Percentiles rank a stretch among this genome's conserved stretches.
Conservation (phyloP, 2,888 invertebrate species). For the Zaprionus obscuricornis region DNA sequence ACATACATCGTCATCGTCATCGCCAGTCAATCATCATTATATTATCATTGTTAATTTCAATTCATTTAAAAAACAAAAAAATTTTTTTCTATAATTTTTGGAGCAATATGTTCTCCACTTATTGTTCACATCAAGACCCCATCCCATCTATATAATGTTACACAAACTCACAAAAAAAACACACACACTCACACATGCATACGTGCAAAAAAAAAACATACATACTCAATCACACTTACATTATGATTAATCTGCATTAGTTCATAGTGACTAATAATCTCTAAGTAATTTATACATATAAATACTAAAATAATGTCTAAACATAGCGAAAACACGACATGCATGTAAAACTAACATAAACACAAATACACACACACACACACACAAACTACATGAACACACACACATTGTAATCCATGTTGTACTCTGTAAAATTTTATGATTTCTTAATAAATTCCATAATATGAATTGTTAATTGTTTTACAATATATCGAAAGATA, state of each 20-base stretch:
- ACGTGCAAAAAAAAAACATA: constrained; percentile 23
- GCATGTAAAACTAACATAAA: constrained; percentile 31
- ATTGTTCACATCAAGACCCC: constrained; percentile 21
- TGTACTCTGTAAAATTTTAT: constrained; percentile 67
- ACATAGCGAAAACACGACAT: constrained; percentile 33
- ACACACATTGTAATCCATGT: constrained; percentile 58
- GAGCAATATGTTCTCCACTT: constrained; percentile 26
- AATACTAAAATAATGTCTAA: constrained; percentile 52
- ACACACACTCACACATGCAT: constrained; percentile 17
- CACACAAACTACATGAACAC: no score
- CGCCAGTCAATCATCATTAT: constrained; percentile 53
- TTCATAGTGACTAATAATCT: constrained; percentile 70
- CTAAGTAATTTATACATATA: constrained; percentile 70
- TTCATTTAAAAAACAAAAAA: constrained; percentile 30
- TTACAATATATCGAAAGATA: not conserved
- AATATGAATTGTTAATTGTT: constrained; percentile 26
- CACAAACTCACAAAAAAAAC: constrained; percentile 29
- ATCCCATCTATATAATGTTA: no score
- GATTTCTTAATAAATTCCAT: constrained; percentile 72
- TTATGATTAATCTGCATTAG: constrained; percentile 59
- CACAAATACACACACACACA: constrained; percentile 31
- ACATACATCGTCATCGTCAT: constrained; percentile 24
- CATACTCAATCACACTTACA: constrained; percentile 19
- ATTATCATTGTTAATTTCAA: constrained; percentile 71
- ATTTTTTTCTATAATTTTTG: constrained; percentile 32